phyloP scores from a whole-genome alignment of 1,140 invertebrate genomes.

The Spodoptera litura region DNA sequence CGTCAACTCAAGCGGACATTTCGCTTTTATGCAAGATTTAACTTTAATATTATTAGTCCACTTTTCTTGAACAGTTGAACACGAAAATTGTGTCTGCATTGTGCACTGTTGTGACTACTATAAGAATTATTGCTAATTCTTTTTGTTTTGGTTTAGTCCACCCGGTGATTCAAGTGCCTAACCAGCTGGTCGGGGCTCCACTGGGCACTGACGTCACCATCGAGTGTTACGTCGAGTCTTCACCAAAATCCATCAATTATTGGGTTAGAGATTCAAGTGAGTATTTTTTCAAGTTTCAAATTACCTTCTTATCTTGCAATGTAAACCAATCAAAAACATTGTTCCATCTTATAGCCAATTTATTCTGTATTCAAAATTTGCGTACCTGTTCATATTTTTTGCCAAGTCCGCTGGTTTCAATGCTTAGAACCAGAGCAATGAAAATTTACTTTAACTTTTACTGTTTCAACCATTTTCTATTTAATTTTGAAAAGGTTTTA shows the following conservation, averaged over 20 bases:
- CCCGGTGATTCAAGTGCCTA: constrained; percentile 95
- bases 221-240: constrained; percentile 96
- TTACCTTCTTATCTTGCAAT: constrained; percentile 1
- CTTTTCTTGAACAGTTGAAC: constrained; percentile 30
- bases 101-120: background rate
- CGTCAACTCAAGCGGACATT: constrained; percentile 57
- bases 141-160: constrained; percentile 89
- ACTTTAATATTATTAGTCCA: constrained; percentile 54
- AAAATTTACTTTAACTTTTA: constrained; percentile 41
- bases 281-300: constrained; percentile 56
- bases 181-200: constrained; percentile 95
- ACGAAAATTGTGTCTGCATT: constrained; percentile 21
- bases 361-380: constrained; percentile 5
- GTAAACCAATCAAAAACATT: constrained; percentile 5
- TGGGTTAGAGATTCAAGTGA: constrained; percentile 94
- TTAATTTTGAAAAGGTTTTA: constrained; percentile 40
- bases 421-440: constrained; percentile 12
- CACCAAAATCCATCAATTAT: constrained; percentile 95
- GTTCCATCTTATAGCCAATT: background rate
- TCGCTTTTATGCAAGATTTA: constrained; percentile 57
- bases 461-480: constrained; percentile 21
- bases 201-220: constrained; percentile 94
- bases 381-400: constrained; percentile 35
- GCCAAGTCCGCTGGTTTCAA: constrained; percentile 20
- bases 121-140: constrained; percentile 25